Base-by-base conservation (phyloP, 2,888 invertebrate genomes). In the Masnerella sp. region DNA sequence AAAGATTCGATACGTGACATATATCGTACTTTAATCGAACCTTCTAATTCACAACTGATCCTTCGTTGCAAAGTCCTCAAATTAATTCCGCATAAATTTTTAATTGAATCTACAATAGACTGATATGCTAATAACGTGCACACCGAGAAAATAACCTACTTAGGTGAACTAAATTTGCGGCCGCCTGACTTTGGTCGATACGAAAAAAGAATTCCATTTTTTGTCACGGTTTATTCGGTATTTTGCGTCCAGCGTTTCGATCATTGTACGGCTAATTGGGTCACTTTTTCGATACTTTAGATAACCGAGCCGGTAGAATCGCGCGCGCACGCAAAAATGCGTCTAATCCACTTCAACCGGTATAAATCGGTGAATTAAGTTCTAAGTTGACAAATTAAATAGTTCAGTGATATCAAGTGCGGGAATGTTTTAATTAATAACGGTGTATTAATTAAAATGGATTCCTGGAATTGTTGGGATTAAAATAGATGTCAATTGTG, bases 71-170 rank as follows among this genome's bases (percentile, higher is more conserved):
- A 40, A 61, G 40, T 22, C 18, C 18, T 15, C 54, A 38, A 54
- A 45, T 54, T 25, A 64, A 54, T 65, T 54, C 45, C 5, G 52
- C 32, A 18, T 43, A 17, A 5, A 36, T 5, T 54, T 64, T 34
- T 52, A 54, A 64, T 54, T 45, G 45, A 40, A 45, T 25, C 9
- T 38, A 64, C 64, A 64, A 64, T 64, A 36, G 64, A 25, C 28
- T 22, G 43, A 54, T 64, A 54, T 56, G 65, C 65, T 56, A 54
- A 65, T 56, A 56, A 30, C 20, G 36, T 22, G 32, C 18, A 28
- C 30, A 18, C 11, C n/a, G 25, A 52, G 62, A 64, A 64, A 64
- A 64, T 36, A 64, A 47, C 52, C 62, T 52, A 64, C 62, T 64
- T 64, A 34, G 25, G 22, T 52, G 62, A 43, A 40, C 52, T 64